phyloP scores from a whole-genome alignment of 92 coral and sea anemone species.

The Actinernus sp. region DNA sequence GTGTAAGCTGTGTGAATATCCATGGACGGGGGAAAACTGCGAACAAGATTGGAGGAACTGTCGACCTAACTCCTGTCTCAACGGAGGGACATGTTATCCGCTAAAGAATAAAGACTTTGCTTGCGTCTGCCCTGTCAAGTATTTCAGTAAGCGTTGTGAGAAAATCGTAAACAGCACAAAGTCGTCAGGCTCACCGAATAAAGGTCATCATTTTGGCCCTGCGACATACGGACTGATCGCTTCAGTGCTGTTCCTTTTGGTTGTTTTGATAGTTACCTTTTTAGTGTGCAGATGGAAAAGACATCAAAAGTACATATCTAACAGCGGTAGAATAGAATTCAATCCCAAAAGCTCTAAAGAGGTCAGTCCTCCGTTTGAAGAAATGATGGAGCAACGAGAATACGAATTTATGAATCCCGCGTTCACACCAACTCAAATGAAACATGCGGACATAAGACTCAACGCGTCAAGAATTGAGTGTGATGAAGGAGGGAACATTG shows the following conservation, averaged over 20 bases:
- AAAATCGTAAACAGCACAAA: neutral
- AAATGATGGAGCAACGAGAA: conserved; percentile 51
- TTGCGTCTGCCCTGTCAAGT: conserved; percentile 56
- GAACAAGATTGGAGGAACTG: conserved; percentile 73
- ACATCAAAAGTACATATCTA: conserved; percentile 53
- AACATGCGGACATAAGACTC: neutral
- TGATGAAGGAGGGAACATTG: too few relatives aligned
- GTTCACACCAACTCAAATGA: neutral
- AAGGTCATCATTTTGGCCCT: conserved; percentile 22
- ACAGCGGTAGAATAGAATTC: conserved; percentile 55
- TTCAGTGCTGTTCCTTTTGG: conserved; percentile 23
- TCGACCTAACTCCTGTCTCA: conserved; percentile 57
- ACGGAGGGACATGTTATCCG: conserved; percentile 75
- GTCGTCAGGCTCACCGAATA: neutral
- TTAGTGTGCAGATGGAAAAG: conserved; percentile 43
- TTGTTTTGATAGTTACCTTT: conserved; percentile 31
- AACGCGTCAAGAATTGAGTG: neutral
- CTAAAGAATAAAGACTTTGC: conserved; percentile 53
- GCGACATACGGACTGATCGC: conserved; percentile 53
- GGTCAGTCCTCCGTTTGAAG: conserved; percentile 68
- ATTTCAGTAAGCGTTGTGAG: conserved; percentile 49
- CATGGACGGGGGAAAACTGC: conserved; percentile 79
- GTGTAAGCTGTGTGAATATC: conserved; percentile 68
- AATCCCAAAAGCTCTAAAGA: conserved; percentile 30
- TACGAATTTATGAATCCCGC: conserved; percentile 64